These are phyloP conservation scores for Eumerus sabulonum DNA, from an alignment of 2,888 invertebrate genomes.

Conservation along the genomic window DNA sequence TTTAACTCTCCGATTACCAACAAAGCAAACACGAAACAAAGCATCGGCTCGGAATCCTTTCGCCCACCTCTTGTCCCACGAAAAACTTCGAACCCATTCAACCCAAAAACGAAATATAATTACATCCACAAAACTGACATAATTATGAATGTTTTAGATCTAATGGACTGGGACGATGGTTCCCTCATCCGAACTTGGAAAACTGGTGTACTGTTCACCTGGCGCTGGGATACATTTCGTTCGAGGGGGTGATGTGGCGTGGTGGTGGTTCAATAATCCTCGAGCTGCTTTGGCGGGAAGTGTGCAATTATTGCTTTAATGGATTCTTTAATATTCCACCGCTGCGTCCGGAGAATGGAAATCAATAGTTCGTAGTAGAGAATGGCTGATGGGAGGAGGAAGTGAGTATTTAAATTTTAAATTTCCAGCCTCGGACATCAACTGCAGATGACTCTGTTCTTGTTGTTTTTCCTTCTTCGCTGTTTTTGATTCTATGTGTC, in stretches of 20 bases:
- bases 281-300: constrained; percentile 17
- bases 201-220: too few relatives aligned
- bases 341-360: constrained; percentile 16
- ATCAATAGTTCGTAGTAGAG: constrained; percentile 31
- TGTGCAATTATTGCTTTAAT: constrained; percentile 43
- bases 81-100: constrained; percentile 41
- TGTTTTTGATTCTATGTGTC: too few relatives aligned
- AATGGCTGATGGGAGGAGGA: too few relatives aligned
- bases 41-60: too few relatives aligned
- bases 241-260: constrained; percentile 15
- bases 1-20: constrained; percentile 38
- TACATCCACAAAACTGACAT: constrained; percentile 60
- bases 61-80: too few relatives aligned
- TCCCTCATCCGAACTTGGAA: too few relatives aligned
- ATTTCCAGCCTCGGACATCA: too few relatives aligned
- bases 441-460: too few relatives aligned
- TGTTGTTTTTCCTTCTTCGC: too few relatives aligned
- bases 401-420: too few relatives aligned
- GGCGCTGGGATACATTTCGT: too few relatives aligned
- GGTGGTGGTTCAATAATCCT: constrained; percentile 37
- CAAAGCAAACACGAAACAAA: constrained; percentile 32
- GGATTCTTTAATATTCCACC: constrained; percentile 1
- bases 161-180: too few relatives aligned
- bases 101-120: constrained; percentile 61
- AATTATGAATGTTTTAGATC: constrained; percentile 59